Base-by-base conservation (phyloP, 2,888 invertebrate genomes). In the Imbricaverruca yamaguchii region DNA sequence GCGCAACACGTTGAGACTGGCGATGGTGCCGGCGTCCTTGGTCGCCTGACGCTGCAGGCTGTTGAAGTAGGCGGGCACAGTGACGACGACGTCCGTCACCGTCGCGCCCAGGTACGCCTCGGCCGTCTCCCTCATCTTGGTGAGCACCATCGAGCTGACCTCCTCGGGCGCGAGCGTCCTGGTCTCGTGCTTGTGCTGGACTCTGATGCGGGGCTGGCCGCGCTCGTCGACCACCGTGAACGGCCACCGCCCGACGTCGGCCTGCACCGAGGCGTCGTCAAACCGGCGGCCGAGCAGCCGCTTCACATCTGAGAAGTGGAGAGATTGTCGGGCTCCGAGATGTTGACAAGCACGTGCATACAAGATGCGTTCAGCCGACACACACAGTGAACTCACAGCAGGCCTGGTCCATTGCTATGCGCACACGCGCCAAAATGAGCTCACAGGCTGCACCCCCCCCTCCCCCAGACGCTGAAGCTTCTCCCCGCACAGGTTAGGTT, bases 171-270 rank as follows among this genome's bases (percentile, higher is more conserved):
- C 15, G 7, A 59, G 7, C 7, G 92, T 88, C 87, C 92, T 97
- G 82, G 89, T 88, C 88, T 96, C 96, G 78, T 95, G 95, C 87
- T 96, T 96, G 90, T 94, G 96, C 83, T 92, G 89, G 53, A 95
- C 94, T 87, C 92, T 90, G n/a, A 88, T 85, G 82, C 86, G 86
- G 13, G 85, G 85, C 83, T 84, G 94, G 80, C 93, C 92, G 83
- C 90, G 90, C 86, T 93, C 93, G 87, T 90, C 93, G 86, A 93
- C 88, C 7, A 96, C 95, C 87, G 93, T 93, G 87, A 97, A 97
- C 80, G 97, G 96, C 93, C 96, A 97, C 88, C 93, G 93, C 89
- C 96, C 95, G 91, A 96, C 93, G 87, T 97, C 97, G 80, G 91
- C 92, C 89, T 97, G 97, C 81, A 98, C 95, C 23, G 94, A 92